Conservation (phyloP, 2,113 vertebrate genomes). For the Motacilla alba region DNA sequence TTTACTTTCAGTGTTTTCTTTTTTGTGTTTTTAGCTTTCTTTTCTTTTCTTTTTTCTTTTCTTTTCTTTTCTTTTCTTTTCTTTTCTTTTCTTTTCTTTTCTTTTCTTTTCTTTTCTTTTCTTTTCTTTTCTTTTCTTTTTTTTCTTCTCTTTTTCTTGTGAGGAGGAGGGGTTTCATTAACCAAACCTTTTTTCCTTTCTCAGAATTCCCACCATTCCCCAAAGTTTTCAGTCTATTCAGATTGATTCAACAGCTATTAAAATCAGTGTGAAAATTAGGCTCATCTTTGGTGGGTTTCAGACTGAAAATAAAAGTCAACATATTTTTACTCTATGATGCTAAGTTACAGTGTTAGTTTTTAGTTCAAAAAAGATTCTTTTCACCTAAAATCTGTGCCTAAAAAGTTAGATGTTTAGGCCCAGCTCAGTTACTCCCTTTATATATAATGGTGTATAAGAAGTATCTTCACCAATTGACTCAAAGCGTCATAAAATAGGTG, state of each 20-base stretch:
- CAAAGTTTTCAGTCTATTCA: neutral
- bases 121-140: too few species aligned
- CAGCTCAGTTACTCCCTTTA: neutral
- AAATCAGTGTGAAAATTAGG: neutral
- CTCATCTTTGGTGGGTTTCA: neutral
- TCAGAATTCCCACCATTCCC: neutral
- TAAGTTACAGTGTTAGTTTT: neutral
- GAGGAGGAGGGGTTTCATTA: neutral
- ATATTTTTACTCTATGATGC: neutral
- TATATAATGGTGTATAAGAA: neutral
- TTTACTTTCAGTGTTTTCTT: neutral
- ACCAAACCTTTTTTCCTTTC: neutral
- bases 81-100: too few species aligned
- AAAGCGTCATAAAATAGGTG: neutral
- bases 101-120: too few species aligned
- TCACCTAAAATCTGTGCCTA: neutral
- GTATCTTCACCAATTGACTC: neutral
- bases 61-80: too few species aligned
- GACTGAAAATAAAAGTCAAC: neutral
- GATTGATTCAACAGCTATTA: neutral
- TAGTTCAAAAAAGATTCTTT: neutral
- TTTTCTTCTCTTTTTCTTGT: too few species aligned
- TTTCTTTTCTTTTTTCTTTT: too few species aligned
- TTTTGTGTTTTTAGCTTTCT: neutral
- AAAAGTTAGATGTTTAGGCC: neutral